Conservation (phyloP, 2,797 vertebrate species). For the Sparidentex hasta region DNA sequence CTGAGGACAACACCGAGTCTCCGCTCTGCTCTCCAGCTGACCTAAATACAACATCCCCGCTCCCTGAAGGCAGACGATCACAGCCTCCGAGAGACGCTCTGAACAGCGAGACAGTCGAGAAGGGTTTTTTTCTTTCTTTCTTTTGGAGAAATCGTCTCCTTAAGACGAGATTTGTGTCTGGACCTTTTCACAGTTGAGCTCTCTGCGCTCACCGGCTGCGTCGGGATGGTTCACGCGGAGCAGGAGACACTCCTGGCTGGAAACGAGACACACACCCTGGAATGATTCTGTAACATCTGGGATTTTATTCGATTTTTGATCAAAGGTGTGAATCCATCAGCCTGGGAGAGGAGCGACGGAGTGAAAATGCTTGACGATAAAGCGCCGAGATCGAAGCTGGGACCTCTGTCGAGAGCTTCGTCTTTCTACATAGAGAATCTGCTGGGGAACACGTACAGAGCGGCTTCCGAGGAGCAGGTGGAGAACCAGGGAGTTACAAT, state of each 20-base stretch:
- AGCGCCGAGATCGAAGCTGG: constrained; percentile 78
- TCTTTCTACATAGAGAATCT: constrained; percentile 93
- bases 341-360: background rate
- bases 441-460: constrained; percentile 76
- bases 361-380: constrained; percentile 85
- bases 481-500: constrained; percentile 44
- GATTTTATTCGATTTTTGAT: background rate
- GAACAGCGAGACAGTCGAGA: constrained; percentile 34
- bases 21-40: constrained; percentile 86
- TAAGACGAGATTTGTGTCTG: constrained; percentile 20
- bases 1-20: constrained; percentile 75
- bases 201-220: constrained; percentile 23
- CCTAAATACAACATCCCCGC: constrained; percentile 87
- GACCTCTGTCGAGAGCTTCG: constrained; percentile 84
- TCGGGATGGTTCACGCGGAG: constrained; percentile 39
- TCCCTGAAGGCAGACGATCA: constrained; percentile 77
- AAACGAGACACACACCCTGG: constrained; percentile 6
- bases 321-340: background rate
- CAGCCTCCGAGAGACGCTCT: constrained; percentile 50
- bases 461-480: constrained; percentile 33
- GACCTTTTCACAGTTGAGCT: constrained; percentile 25
- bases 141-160: constrained; percentile 67
- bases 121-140: constrained; percentile 43
- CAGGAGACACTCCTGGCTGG: constrained; percentile 9
- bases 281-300: constrained; percentile 27